phyloP scores from a whole-genome alignment of 2,888 invertebrate genomes.

The Aphodius granarius region DNA sequence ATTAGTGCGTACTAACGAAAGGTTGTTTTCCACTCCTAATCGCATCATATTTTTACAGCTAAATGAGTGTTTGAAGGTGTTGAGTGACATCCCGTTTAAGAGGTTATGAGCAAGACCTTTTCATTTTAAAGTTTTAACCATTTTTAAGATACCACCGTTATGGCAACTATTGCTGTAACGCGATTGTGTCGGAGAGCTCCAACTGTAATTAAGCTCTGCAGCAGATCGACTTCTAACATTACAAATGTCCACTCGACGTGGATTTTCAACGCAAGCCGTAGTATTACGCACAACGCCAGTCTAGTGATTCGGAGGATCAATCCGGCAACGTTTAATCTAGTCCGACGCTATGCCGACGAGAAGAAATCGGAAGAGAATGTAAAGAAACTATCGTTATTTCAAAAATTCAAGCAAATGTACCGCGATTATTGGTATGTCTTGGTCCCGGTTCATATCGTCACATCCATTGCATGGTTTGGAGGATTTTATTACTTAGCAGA shows the following conservation, averaged over 20 bases:
- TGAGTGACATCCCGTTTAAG: background rate
- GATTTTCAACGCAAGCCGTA: background rate
- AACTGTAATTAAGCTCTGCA: background rate
- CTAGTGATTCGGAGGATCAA: background rate
- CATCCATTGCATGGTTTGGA: constrained; percentile 87
- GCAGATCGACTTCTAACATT: background rate
- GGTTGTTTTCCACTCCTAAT: background rate
- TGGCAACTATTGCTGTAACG: constrained; percentile 26
- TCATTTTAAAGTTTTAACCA: constrained; percentile 14
- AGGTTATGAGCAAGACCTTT: constrained; percentile 19
- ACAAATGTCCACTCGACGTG: background rate
- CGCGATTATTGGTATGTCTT: constrained; percentile 97
- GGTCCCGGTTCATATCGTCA: constrained; percentile 88
- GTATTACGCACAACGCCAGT: background rate
- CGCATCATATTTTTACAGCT: background rate
- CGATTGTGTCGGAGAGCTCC: constrained; percentile 12
- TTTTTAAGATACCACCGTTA: constrained; percentile 9
- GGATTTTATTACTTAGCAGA: constrained; percentile 83
- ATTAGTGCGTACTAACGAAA: background rate
- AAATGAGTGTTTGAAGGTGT: constrained; percentile 9
- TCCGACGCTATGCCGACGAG: background rate
- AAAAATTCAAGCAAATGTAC: constrained; percentile 88
- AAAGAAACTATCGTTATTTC: constrained; percentile 66
- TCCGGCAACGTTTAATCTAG: background rate
- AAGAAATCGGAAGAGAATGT: constrained; percentile 32